Evolutionary conservation across 2,113 vertebrate genomes (phyloP), one percentile per base, ranked within the genome.

Genomic region (Morone chrysops): DNA sequence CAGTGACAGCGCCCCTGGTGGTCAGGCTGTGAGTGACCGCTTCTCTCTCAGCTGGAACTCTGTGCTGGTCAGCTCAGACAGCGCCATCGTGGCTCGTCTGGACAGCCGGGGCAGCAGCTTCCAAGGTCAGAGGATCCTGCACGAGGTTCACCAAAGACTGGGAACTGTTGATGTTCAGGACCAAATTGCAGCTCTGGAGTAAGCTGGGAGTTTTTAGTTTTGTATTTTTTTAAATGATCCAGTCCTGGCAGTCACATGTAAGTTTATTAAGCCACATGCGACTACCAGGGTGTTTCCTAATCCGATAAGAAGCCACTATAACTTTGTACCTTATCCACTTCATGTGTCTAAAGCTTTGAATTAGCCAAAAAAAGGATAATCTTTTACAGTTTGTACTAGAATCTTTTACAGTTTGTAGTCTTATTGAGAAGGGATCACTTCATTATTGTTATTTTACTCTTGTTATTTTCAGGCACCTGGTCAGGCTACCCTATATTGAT

Each of bases 81-180:
- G 94, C 77, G 90, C 98, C 81, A 96, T 99, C 73, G 92, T 97
- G 88, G 98, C 97, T 89, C 96, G 96, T 56, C 96, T 99, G 92
- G 98, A 99, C 83, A 97, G 97, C 60, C 96, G 98, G 77, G 98
- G 98, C 81, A 98, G 97, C 83, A 97, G 98, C 84, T 97, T 96
- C 91, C 97, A 96, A 92, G 98, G 98, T 5, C 96, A 99, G 89
- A 97, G 97, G 93, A 94, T 99, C 88, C 94, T 99, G 61, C 98
- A 99, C 18, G 97, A 97, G 68, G 95, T 99, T 11, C 95, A 98
- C 90, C 95, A 95, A 43, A 89, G 94, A 66, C 92, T 99, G 83
- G 98, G 98, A 71, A 96, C 95, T 0, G 95, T 99, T 59, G 98
- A 99, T 80, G 94, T 97, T 70, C 96, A 97, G 90, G 97, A 98